A percentile compares a stretch with the other conserved stretches of the same genome.
Conservation (phyloP, 2,797 vertebrate species). For the Epinephelus awoara region DNA sequence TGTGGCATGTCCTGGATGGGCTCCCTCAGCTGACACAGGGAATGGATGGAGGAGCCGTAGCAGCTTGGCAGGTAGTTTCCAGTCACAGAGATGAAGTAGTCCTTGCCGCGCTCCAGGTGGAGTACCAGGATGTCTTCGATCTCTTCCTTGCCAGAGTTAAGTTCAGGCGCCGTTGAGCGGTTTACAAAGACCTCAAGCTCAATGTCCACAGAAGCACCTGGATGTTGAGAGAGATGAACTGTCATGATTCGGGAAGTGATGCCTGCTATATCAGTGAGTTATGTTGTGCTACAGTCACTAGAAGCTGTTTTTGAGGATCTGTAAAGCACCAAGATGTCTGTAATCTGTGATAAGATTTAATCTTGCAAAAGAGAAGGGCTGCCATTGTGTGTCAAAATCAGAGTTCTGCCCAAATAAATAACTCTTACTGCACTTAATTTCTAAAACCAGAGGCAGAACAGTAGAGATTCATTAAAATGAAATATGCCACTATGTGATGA, state of each 20-base stretch:
- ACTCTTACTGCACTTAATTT: not conserved
- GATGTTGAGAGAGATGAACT: constrained; percentile 34
- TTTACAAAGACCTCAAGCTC: constrained; percentile 97
- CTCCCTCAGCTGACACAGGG: constrained; percentile 91
- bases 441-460: constrained; percentile 8
- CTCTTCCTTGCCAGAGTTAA: constrained; percentile 92
- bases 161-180: constrained; percentile 89
- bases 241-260: not conserved
- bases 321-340: not conserved
- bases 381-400: constrained; percentile 14
- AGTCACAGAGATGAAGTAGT: constrained; percentile 95
- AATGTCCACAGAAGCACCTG: constrained; percentile 89
- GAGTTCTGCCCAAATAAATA: not conserved
- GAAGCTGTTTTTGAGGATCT: constrained; percentile 23
- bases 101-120: constrained; percentile 93
- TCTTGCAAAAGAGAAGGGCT: not conserved
- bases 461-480: constrained; percentile 3
- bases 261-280: not conserved
- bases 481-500: constrained; percentile 17
- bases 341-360: not conserved
- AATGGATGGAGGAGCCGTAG: constrained; percentile 91
- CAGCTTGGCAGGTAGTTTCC: constrained; percentile 97
- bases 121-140: constrained; percentile 98
- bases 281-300: not conserved
- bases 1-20: constrained; percentile 92